Evolutionary conservation across 2,797 vertebrate species (phyloP), one percentile per base, ranked within the genome.

Genomic region (Podarcis siculus): DNA sequence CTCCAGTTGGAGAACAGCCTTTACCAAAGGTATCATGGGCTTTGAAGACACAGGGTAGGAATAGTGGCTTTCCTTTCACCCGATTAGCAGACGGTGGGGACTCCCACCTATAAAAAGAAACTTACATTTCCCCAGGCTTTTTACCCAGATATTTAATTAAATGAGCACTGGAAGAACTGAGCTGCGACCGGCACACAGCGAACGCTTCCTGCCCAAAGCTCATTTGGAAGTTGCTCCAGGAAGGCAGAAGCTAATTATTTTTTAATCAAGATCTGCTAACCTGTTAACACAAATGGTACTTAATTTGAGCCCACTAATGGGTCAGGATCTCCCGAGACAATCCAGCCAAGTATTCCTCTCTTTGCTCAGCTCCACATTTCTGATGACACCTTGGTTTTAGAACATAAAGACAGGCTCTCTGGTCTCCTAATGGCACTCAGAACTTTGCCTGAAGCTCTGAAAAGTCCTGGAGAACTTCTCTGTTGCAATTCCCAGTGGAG

Each of bases 221-320:
- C 93, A 93, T 95, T 95, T 95, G 89, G 91, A 94, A 90, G 94
- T 92, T 91, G 90, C 93, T 94, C 93, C 86, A 86, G 93, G 92
- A 95, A 94, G 91, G 92, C 91, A 89, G 92, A 0, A 85, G 91
- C 92, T 94, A 95, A 96, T 96, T 96, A 96, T 93, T 95, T 96
- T 96, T 95, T 94, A 95, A 96, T 95, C 94, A 95, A 93, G 92
- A 93, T 90, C 83, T 75, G 92, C 90, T 95, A 89, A 90, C 94
- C 89, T 92, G 94, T 95, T 95, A 93, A 95, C 92, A 94, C 90
- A 94, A 95, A 95, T 93, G 94, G 94, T 58, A 37, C 91, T 95
- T 94, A 92, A 94, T 95, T 95, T 91, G 87, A 75, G 61, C 85
- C 79, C 80, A 92, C 87, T 55, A 19, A 25, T 0, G 4, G 89